Evolutionary conservation across 2,797 vertebrate genomes (phyloP).

Genomic region (Dryobates pubescens): DNA sequence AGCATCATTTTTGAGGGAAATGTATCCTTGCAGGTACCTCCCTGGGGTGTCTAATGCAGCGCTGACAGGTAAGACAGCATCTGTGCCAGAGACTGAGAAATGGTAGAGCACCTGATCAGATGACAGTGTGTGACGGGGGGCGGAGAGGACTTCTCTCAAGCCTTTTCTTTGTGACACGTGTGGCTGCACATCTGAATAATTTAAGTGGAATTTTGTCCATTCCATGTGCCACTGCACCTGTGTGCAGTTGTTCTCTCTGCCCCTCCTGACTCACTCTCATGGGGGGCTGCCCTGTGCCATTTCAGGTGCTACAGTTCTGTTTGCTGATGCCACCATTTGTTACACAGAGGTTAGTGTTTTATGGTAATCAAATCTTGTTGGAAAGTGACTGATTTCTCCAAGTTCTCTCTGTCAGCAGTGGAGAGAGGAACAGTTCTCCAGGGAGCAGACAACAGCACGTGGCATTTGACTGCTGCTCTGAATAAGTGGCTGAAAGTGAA

Average conservation of each 20-base stretch:
- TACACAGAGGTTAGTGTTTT: background rate
- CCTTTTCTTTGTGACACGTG: background rate
- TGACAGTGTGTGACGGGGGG: background rate
- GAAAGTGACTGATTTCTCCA: background rate
- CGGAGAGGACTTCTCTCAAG: background rate
- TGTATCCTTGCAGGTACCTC: background rate
- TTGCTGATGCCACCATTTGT: background rate
- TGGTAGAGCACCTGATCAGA: accelerated
- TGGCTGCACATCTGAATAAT: background rate
- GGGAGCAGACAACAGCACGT: accelerated
- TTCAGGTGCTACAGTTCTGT: background rate
- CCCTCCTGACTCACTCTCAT: background rate
- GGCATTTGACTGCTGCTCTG: background rate
- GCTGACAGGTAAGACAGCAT: background rate
- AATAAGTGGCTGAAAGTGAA: background rate
- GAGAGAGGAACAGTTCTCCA: background rate
- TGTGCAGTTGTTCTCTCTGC: background rate
- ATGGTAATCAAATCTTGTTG: background rate
- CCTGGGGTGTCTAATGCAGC: background rate
- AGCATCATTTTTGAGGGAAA: background rate
- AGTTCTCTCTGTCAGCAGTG: background rate
- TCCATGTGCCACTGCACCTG: accelerated
- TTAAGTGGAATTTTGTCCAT: background rate
- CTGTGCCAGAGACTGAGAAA: background rate
- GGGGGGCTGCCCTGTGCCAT: background rate